A percentile compares a stretch with the other conserved stretches of the same genome.
Evolutionary conservation across 1,140 invertebrate species (phyloP).

Genomic region (Platyscapa corneri): DNA sequence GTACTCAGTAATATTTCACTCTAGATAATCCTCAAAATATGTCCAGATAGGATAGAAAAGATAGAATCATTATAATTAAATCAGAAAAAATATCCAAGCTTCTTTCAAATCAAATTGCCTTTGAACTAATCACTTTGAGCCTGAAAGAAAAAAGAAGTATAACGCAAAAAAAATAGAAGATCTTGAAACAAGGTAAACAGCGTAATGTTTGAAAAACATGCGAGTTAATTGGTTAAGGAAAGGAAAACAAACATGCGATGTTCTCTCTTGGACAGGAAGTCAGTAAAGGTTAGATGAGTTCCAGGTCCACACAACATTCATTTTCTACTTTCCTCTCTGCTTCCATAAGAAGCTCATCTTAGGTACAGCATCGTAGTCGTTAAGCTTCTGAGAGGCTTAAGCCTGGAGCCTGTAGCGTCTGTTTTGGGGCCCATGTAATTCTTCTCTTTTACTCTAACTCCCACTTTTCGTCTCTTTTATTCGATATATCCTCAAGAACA

Average conservation of each 20-base stretch:
- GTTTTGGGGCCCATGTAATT: neutral
- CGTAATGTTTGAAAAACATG: conserved; percentile 42
- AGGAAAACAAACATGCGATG: conserved; percentile 29
- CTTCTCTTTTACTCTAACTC: neutral
- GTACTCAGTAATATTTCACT: too few relatives aligned
- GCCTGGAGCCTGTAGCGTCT: neutral
- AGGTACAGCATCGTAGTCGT: neutral
- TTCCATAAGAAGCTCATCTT: conserved; percentile 8
- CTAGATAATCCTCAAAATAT: too few relatives aligned
- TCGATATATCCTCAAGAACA: neutral
- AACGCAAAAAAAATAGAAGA: conserved; percentile 26
- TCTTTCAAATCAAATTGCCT: neutral
- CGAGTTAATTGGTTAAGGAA: conserved; percentile 45
- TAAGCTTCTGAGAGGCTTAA: conserved; percentile 17
- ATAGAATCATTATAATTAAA: neutral
- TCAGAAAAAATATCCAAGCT: neutral
- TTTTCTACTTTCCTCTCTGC: conserved; percentile 1
- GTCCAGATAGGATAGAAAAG: too few relatives aligned
- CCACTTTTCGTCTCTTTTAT: neutral
- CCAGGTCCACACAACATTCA: neutral
- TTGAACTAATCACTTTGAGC: neutral
- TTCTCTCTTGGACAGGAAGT: neutral
- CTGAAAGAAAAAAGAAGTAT: neutral
- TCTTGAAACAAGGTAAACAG: neutral
- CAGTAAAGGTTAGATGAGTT: neutral